A percentile compares a stretch with the other conserved stretches of the same genome.
Conservation (phyloP, 1,140 invertebrate species). For the Papilio machaon region DNA sequence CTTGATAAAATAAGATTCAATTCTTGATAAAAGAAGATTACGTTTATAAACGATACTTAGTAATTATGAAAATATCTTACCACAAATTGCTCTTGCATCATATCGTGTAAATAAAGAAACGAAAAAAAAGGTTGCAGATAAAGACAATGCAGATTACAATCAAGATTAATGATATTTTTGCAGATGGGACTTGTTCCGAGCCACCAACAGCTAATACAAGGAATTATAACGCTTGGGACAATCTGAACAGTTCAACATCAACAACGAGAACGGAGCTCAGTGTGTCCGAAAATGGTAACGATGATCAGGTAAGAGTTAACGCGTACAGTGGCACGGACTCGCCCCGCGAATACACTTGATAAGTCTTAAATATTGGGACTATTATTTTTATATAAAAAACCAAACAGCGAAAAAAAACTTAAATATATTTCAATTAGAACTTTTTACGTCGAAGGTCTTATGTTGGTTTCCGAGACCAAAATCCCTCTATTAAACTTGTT, state of each 20-base stretch:
- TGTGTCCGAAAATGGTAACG: conserved; percentile 54
- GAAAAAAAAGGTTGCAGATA: background rate
- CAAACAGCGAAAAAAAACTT: too few relatives aligned
- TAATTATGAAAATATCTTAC: background rate
- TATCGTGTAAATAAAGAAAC: background rate
- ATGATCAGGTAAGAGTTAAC: conserved; percentile 56
- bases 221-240: conserved; percentile 61
- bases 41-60: background rate
- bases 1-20: background rate
- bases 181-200: conserved; percentile 73
- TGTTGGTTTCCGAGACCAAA: too few relatives aligned
- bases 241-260: conserved; percentile 67
- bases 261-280: conserved; percentile 75
- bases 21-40: background rate
- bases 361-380: too few relatives aligned
- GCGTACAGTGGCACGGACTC: too few relatives aligned
- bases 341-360: too few relatives aligned
- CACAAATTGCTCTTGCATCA: background rate
- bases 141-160: background rate
- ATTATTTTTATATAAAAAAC: too few relatives aligned
- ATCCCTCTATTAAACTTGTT: too few relatives aligned
- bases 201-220: conserved; percentile 68
- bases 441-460: too few relatives aligned
- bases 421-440: too few relatives aligned
- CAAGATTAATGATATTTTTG: conserved; percentile 4